Conservation (phyloP, 2,113 vertebrate species). For the Andinoacara biseriatus region DNA sequence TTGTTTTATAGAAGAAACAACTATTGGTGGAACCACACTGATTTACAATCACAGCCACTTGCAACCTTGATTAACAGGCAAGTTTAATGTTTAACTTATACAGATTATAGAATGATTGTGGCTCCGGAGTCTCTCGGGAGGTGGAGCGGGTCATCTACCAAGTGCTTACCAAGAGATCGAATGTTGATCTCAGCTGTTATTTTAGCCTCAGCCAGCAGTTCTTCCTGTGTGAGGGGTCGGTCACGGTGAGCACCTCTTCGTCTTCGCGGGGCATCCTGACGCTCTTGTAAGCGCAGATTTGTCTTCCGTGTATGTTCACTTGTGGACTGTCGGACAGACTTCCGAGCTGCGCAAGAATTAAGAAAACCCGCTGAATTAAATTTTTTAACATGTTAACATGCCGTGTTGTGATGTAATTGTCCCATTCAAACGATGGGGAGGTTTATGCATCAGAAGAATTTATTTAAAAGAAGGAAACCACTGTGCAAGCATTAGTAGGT, state of each 20-base stretch:
- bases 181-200: constrained; percentile 94
- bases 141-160: no score
- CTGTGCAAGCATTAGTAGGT: neutral
- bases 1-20: neutral
- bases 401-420: neutral
- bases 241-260: constrained; percentile 88
- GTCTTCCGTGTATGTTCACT: constrained; percentile 95
- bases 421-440: neutral
- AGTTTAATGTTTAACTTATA: neutral
- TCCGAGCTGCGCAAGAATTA: constrained; percentile 80
- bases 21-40: neutral
- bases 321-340: constrained; percentile 94
- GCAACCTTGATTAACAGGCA: neutral
- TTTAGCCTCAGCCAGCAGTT: constrained; percentile 93
- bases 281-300: constrained; percentile 91
- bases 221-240: constrained; percentile 90
- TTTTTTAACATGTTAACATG: neutral
- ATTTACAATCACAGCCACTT: neutral
- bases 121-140: no score
- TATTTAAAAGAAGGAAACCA: neutral
- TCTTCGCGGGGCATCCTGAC: constrained; percentile 91
- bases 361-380: neutral
- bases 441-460: neutral
- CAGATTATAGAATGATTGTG: no score
- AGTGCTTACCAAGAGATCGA: constrained; percentile 87